Base-by-base conservation (phyloP, 2,113 vertebrate genomes). In the Entelurus aequoreus region DNA sequence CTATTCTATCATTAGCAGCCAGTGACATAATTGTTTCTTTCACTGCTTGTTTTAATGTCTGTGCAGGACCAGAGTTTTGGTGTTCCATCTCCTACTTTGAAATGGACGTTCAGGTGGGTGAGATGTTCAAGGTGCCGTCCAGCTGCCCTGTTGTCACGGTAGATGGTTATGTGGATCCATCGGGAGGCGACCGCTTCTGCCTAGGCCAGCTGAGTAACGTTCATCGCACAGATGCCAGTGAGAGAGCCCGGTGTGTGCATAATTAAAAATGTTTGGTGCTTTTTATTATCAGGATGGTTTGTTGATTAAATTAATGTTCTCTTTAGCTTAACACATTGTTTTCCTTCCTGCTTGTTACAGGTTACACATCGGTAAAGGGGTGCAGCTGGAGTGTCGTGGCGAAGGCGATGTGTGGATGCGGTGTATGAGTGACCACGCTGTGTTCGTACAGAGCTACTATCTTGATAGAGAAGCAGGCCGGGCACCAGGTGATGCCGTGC, bases 371-470 rank as follows among this genome's bases (percentile, higher is more conserved):
- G 91, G 90, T 3, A 88, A 86, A 77, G 89, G 90, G 0, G 87
- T 92, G 52, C 89, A 88, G 83, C 77, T 92, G 68, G 87, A 91
- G 76, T 92, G 91, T 47, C 86, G 90, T 0, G 90, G 88, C 0
- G 90, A 93, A 60, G 90, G 90, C 0, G 90, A 92, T 3, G 84
- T 92, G 49, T 92, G 92, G 90, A 88, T 92, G 90, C 88, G 86
- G 15, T 90, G 89, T 46, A 87, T 90, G 63, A 93, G 90, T 44
- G 86, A 92, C 55, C 90, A 91, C 10, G 88, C 91, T 1, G 82
- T 92, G 8, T 93, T 93, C 46, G 90, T 93, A 16, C 90, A 93
- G 83, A 93, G 90, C 77, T 92, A 90, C 72, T 91, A 92, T 72
- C 74, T 88, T 64, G 88, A 91, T 75, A 71, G 92, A 15, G 91